Evolutionary conservation across 2,113 vertebrate genomes (phyloP).

Genomic region (Sylvicapra grimmia): DNA sequence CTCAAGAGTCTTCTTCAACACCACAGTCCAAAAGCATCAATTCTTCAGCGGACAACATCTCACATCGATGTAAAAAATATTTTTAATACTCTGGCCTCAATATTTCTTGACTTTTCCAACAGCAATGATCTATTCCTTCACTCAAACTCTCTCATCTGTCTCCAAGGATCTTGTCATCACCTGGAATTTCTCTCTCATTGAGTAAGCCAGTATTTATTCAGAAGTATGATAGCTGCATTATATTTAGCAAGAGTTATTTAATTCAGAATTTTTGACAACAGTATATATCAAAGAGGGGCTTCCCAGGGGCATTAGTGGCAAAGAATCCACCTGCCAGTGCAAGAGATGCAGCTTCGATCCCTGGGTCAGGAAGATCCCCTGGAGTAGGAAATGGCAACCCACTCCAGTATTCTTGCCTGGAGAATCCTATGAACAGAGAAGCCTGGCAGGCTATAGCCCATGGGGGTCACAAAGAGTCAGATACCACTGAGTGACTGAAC

Average conservation of each 20-base stretch:
- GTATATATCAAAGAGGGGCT: not conserved
- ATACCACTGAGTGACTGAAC: not conserved
- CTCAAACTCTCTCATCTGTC: not conserved
- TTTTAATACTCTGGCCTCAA: not conserved
- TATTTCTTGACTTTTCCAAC: not conserved
- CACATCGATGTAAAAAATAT: not conserved
- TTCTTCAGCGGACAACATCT: not conserved
- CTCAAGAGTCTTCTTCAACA: not conserved
- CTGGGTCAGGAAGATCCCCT: not conserved
- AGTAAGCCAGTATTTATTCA: not conserved
- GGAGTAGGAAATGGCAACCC: not conserved
- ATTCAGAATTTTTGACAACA: not conserved
- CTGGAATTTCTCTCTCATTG: not conserved
- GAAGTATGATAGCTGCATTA: not conserved
- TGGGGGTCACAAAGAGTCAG: not conserved
- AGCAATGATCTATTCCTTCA: not conserved
- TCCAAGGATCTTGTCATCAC: not conserved
- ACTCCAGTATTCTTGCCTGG: not conserved
- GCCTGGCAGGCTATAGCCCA: not conserved
- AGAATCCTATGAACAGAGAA: not conserved
- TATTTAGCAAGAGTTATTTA: not conserved
- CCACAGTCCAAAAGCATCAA: not conserved
- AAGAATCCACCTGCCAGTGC: not conserved
- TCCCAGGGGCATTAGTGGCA: not conserved
- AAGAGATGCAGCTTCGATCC: not conserved